phyloP scores from a whole-genome alignment of 2,797 vertebrate species.

The Macropodus opercularis region DNA sequence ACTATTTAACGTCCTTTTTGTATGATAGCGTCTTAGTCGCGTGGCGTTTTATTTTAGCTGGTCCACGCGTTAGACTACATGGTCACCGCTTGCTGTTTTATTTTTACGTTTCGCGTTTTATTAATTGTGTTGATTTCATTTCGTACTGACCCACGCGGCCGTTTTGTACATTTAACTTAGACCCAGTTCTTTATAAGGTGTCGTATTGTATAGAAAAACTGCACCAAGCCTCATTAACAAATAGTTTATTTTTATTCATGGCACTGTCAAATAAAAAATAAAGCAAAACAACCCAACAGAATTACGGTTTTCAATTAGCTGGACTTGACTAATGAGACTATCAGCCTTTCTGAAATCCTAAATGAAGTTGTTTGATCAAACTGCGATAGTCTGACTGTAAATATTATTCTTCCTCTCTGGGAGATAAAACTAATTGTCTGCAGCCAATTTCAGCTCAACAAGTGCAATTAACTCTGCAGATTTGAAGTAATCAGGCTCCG shows the following conservation, averaged over 20 bases:
- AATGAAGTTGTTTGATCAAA: slow-evolving; percentile 32
- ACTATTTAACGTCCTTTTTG: too few species aligned
- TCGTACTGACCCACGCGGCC: background rate
- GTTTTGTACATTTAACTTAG: background rate
- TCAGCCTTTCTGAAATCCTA: slow-evolving; percentile 4
- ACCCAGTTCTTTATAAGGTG: background rate
- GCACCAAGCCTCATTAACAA: background rate
- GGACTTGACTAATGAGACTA: background rate
- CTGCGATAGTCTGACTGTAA: slow-evolving; percentile 43
- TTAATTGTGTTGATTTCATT: background rate
- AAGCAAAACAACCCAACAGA: background rate
- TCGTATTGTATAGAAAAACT: background rate
- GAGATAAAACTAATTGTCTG: slow-evolving; percentile 57
- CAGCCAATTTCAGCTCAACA: slow-evolving; percentile 56
- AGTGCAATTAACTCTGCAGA: slow-evolving; percentile 62
- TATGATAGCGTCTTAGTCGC: too few species aligned
- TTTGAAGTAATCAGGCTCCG: slow-evolving; percentile 40
- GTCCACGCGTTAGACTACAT: background rate
- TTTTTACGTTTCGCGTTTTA: background rate
- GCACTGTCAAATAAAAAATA: background rate
- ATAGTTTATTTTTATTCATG: too few species aligned
- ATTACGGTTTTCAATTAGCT: background rate
- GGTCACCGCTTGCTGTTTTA: background rate
- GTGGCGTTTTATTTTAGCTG: too few species aligned
- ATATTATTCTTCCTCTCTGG: slow-evolving; percentile 59